Evolutionary conservation across 2,888 invertebrate genomes (phyloP), one percentile per base, ranked within the genome.

Genomic region (Chymomyza procnemis): DNA sequence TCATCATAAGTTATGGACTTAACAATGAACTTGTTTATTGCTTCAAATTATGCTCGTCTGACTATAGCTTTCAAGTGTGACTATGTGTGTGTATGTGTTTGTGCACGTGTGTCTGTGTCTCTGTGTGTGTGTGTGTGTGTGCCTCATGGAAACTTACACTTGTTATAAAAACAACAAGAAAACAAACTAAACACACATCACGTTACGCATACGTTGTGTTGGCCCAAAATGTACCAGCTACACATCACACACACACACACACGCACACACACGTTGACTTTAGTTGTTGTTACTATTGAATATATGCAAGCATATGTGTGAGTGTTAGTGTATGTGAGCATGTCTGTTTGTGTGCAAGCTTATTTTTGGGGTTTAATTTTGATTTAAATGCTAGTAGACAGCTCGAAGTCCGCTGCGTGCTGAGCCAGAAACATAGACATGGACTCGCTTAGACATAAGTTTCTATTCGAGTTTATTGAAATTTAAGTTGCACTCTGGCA

Each of bases 321-420:
- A 5, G 26, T 14, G 48, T 48, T 9, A 5, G 18, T n/a, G n/a
- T 48, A 1, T 26, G 26, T 4, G 26, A 16, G 19, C 8, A 16
- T n/a, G 30, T 30, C 30, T 8, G 30, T 57, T 57, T 57, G 57
- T 41, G 12, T 19, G 9, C 30, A 30, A 75, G 79, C 75, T 79
- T 80, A 77, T 75, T 84, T 86, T 81, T 57, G 79, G 74, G 72
- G 74, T 71, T 84, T 84, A 86, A 84, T 86, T 83, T 83, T 83
- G 87, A 86, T 84, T 86, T 83, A 86, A 83, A 84, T 73, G 85
- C 75, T 72, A 64, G 69, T 73, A 71, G 83, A 84, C 83, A 84
- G 71, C 78, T 84, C 66, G 73, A 73, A 84, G 70, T 70, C 74
- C 74, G 61, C 72, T 75, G 75, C 79, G 74, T 80, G 74, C 71